A percentile compares a stretch with the other conserved stretches of the same genome.
Conservation (phyloP, 64 coral and sea anemone species). For the Trachythela sp. region DNA sequence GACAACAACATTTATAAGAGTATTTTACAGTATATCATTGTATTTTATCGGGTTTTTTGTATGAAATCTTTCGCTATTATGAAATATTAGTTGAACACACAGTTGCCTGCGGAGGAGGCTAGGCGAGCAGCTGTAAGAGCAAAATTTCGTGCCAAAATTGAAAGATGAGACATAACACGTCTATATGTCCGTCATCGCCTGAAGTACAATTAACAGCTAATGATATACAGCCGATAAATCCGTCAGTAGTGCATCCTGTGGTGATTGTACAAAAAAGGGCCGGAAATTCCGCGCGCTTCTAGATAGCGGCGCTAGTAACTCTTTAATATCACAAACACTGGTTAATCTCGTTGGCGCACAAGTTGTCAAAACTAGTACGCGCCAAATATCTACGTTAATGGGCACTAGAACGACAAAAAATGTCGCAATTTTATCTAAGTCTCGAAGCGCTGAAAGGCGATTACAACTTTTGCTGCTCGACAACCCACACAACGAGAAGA, state of each 20-base stretch:
- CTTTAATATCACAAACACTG: neutral
- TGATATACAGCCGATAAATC: neutral
- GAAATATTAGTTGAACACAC: too few relatives aligned
- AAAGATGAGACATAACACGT: neutral
- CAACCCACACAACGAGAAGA: neutral
- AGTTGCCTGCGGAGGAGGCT: too few relatives aligned
- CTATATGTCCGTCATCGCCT: neutral
- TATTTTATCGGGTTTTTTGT: too few relatives aligned
- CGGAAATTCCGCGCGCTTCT: neutral
- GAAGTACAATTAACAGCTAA: neutral
- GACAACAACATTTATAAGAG: too few relatives aligned
- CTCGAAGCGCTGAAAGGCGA: neutral
- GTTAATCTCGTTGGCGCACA: neutral
- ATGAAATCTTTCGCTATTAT: too few relatives aligned
- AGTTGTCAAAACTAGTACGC: neutral
- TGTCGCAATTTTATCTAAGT: neutral
- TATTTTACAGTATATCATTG: too few relatives aligned
- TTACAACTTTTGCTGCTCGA: neutral
- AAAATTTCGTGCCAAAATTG: constrained; percentile 9
- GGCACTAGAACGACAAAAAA: neutral
- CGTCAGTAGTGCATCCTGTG: neutral
- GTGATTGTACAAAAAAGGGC: neutral
- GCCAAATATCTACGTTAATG: neutral
- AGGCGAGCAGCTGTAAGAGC: neutral
- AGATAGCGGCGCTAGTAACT: neutral